Percentiles rank a stretch among this genome's conserved stretches.
phyloP scores from a whole-genome alignment of 2,888 invertebrate species.

The Parnassius apollo region DNA sequence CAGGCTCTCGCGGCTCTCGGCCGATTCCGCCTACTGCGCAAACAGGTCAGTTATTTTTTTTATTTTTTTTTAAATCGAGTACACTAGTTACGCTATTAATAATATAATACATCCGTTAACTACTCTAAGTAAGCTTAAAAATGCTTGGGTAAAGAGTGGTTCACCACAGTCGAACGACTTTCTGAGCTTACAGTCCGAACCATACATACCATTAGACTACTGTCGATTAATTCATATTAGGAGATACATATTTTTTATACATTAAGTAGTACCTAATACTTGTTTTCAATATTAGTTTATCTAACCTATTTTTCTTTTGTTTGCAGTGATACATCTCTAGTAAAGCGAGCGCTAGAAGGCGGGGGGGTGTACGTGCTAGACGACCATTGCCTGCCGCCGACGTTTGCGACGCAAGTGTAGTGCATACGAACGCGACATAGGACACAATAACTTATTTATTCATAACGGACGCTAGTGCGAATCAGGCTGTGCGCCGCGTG shows the following conservation, averaged over 20 bases:
- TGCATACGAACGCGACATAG: constrained; percentile 54
- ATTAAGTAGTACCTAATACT: too few species aligned
- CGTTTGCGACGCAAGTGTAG: constrained; percentile 90
- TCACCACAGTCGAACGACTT: too few species aligned
- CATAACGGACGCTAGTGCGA: constrained; percentile 75
- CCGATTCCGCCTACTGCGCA: constrained; percentile 74
- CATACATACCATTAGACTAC: too few species aligned
- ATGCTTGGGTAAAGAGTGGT: too few species aligned
- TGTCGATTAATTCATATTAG: too few species aligned
- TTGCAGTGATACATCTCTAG: constrained; percentile 85
- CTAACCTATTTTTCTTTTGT: constrained; percentile 45
- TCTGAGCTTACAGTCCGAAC: too few species aligned
- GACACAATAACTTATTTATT: constrained; percentile 69
- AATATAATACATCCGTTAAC: too few species aligned
- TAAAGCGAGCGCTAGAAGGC: constrained; percentile 86
- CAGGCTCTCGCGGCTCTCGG: constrained; percentile 65
- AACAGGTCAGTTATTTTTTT: constrained; percentile 63
- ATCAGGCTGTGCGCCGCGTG: constrained; percentile 78
- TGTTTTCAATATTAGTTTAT: neutral
- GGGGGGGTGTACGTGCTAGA: constrained; percentile 87
- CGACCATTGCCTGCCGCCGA: constrained; percentile 87
- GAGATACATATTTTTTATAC: too few species aligned
- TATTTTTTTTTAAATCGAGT: too few species aligned
- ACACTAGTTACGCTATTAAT: too few species aligned
- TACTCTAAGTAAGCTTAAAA: too few species aligned